A percentile compares a stretch with the other conserved stretches of the same genome.
Conservation (phyloP, 1,140 invertebrate genomes). For the Metaphire vulgaris region DNA sequence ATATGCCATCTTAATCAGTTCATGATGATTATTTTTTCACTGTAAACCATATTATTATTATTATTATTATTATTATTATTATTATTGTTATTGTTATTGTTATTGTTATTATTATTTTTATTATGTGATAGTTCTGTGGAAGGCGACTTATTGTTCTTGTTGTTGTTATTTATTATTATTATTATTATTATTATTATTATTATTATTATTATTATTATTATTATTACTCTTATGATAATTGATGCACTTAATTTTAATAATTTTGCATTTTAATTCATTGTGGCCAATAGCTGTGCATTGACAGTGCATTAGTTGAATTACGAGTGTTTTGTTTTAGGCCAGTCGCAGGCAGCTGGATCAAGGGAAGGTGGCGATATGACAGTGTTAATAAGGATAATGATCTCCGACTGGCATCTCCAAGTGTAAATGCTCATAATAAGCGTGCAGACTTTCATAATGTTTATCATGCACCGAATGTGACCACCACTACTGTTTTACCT, state of each 20-base stretch:
- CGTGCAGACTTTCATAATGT: neutral
- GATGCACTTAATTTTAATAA: too few relatives aligned
- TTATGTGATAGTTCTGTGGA: neutral
- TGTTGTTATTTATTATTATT: slow-evolving; percentile 1
- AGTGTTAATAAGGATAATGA: neutral
- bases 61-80: slow-evolving; percentile 4
- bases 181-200: slow-evolving; percentile 4
- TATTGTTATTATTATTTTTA: neutral
- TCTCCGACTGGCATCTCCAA: neutral
- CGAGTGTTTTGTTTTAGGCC: neutral
- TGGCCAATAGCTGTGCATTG: too few relatives aligned
- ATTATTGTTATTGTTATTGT: neutral
- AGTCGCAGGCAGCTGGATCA: neutral
- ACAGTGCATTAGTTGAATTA: too few relatives aligned
- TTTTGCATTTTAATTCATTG: too few relatives aligned
- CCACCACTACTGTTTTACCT: neutral
- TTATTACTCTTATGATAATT: neutral
- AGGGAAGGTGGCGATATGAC: neutral
- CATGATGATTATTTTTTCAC: too few relatives aligned
- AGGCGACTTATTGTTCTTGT: neutral
- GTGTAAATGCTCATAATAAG: neutral
- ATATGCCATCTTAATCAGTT: too few relatives aligned
- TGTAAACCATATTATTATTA: neutral
- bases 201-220: slow-evolving; percentile 4
- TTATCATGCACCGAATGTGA: neutral